Percentiles rank a stretch among this genome's conserved stretches.
These are phyloP conservation scores for Pocota personata DNA, from an alignment of 2,888 invertebrate species.

Conservation along the genomic window DNA sequence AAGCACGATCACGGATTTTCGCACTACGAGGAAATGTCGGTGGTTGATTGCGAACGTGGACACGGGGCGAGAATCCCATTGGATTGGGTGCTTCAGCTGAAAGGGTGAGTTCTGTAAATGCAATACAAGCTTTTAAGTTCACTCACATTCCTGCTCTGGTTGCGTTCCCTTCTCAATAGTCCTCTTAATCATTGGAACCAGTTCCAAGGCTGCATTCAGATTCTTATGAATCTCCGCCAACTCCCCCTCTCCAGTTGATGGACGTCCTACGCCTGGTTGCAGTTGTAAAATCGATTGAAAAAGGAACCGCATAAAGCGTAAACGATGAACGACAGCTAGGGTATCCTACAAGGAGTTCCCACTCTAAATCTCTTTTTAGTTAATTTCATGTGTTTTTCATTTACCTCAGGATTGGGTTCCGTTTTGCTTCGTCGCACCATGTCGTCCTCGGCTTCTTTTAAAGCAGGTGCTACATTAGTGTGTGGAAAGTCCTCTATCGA, in stretches of 20 bases:
- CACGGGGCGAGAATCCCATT: constrained; percentile 98
- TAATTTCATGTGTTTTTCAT: neutral
- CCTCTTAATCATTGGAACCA: constrained; percentile 91
- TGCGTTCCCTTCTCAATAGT: constrained; percentile 90
- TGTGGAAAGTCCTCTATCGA: constrained; percentile 90
- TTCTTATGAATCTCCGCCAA: constrained; percentile 91
- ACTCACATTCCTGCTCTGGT: constrained; percentile 83
- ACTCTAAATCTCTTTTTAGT: too few relatives aligned
- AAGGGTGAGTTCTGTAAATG: neutral
- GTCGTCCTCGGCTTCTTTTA: constrained; percentile 95
- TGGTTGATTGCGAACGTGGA: constrained; percentile 97
- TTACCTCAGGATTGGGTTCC: constrained; percentile 84
- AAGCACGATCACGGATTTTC: constrained; percentile 89
- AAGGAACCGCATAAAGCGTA: constrained; percentile 93
- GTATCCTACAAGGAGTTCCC: constrained; percentile 82
- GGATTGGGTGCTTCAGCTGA: constrained; percentile 88
- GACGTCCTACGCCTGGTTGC: constrained; percentile 81
- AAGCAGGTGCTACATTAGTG: constrained; percentile 90
- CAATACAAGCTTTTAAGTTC: neutral
- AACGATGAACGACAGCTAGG: constrained; percentile 89
- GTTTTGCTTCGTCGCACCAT: constrained; percentile 87
- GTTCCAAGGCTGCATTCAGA: constrained; percentile 91
- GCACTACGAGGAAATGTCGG: constrained; percentile 99
- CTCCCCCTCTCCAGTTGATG: constrained; percentile 81
- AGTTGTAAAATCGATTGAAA: constrained; percentile 88